Conservation (phyloP, 2,888 invertebrate species). For the Rotaria macrura region DNA sequence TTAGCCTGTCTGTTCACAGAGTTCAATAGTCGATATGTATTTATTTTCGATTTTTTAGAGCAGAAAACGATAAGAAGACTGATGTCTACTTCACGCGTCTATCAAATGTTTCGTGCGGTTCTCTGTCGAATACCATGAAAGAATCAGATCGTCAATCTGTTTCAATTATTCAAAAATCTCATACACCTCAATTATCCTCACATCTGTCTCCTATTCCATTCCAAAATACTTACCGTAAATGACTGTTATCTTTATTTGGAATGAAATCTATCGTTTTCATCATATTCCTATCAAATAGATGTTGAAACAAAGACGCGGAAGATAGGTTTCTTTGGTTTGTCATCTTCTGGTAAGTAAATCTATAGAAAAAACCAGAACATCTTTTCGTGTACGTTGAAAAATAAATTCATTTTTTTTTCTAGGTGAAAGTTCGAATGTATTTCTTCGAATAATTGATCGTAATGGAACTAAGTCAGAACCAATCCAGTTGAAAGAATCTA, state of each 20-base stretch:
- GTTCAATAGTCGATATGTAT: no score
- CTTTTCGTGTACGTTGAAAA: no score
- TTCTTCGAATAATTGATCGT: neutral
- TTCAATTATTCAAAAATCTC: no score
- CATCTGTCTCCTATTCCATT: neutral
- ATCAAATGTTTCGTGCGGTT: neutral
- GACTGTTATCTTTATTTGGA: neutral
- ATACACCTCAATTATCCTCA: neutral
- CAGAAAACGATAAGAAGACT: neutral
- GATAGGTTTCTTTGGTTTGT: neutral
- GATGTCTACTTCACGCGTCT: neutral
- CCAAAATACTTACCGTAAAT: neutral
- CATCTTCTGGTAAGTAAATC: neutral
- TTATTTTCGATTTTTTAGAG: no score
- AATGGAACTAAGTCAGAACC: neutral
- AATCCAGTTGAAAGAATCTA: neutral
- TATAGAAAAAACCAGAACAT: no score
- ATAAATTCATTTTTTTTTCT: neutral
- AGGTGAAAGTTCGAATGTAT: neutral
- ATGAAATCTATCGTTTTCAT: neutral
- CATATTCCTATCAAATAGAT: neutral
- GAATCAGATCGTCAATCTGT: no score
- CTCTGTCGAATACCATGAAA: neutral
- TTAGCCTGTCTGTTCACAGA: no score
- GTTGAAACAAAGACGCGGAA: neutral